Percentiles rank a stretch among this genome's conserved stretches.
These are phyloP conservation scores for Aptenodytes forsteri DNA, from an alignment of 2,113 vertebrate species.

Conservation along the genomic window DNA sequence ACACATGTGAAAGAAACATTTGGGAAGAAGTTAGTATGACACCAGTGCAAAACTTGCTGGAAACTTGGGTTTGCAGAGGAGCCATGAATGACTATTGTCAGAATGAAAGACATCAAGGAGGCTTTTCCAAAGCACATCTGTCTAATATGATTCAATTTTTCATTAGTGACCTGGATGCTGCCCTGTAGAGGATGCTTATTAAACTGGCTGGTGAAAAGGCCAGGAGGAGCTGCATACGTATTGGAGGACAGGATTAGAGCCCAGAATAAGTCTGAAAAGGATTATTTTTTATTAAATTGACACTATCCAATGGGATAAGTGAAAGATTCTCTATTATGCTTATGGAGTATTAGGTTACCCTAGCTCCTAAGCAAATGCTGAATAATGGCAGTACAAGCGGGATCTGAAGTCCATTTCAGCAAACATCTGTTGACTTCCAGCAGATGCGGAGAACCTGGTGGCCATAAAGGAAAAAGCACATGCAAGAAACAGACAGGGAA, in stretches of 20 bases:
- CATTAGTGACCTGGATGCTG: constrained; percentile 5
- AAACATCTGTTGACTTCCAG: background rate
- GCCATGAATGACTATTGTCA: background rate
- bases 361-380: background rate
- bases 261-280: background rate
- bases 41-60: background rate
- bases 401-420: background rate
- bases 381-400: background rate
- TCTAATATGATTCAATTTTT: background rate
- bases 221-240: background rate
- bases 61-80: background rate
- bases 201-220: background rate
- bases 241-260: background rate
- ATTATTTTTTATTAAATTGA: background rate
- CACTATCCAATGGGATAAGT: background rate
- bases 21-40: background rate
- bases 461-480: background rate
- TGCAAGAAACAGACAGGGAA: background rate
- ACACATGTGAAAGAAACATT: background rate
- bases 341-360: background rate
- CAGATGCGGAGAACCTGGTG: background rate
- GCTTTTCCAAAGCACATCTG: background rate
- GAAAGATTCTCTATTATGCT: background rate
- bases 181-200: background rate
- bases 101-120: background rate